Evolutionary conservation across 2,113 vertebrate genomes (phyloP).

Genomic region (Actinemys pallida): DNA sequence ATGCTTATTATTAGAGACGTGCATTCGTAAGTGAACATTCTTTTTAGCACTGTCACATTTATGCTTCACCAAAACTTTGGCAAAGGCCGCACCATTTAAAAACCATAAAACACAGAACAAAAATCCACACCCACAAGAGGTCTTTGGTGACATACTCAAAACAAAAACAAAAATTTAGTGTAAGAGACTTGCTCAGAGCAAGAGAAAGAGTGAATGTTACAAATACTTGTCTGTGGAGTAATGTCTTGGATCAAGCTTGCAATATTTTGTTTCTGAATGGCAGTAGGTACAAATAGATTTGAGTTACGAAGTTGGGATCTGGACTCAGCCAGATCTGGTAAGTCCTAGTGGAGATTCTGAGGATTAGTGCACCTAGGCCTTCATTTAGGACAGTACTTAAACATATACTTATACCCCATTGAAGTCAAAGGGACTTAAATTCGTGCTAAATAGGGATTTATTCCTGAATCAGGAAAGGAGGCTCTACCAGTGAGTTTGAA

Average conservation of each 20-base stretch:
- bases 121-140: not conserved
- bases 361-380: not conserved
- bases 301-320: not conserved
- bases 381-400: not conserved
- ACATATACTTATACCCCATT: not conserved
- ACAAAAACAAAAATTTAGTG: not conserved
- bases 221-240: rapidly evolving
- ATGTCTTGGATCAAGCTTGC: rapidly evolving
- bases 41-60: slow-evolving; percentile 25
- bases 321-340: not conserved
- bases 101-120: not conserved
- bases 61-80: slow-evolving; percentile 33
- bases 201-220: not conserved
- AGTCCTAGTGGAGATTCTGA: rapidly evolving
- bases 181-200: not conserved
- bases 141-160: slow-evolving; percentile 62
- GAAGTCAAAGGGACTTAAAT: not conserved
- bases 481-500: rapidly evolving
- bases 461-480: not conserved
- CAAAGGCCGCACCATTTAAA: not conserved
- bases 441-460: not conserved
- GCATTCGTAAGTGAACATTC: slow-evolving; percentile 26
- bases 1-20: not conserved
- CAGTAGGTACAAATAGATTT: not conserved
- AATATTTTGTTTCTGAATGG: rapidly evolving